Evolutionary conservation across 2,113 vertebrate species (phyloP), one percentile per base, ranked within the genome.

Genomic region (Callochromis pleurospilus): DNA sequence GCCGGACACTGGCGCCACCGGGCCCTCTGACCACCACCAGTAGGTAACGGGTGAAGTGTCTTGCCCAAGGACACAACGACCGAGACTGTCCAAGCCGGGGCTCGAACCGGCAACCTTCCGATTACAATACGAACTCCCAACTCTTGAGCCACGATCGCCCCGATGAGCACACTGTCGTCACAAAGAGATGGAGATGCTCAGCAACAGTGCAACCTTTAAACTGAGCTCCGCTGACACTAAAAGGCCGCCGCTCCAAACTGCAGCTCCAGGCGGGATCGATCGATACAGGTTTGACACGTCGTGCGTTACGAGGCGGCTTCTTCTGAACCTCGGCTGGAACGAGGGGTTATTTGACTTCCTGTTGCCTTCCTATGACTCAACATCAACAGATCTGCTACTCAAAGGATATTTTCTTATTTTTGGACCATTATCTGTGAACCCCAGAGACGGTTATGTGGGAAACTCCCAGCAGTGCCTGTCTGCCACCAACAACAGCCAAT

Each of bases 151-250:
- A 21, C 21, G 21, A 21, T 21, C 21, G 21, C 21, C 21, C 21
- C 21, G 21, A 21, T 2, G 11, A 36, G 62, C n/a, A 21, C 36
- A 0, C 1, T 14, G 36, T 40, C 4, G 0, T 13, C 36, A 24
- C n/a, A 6, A 42, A 42, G 62, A 15, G 38, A 24, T 2, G 1
- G n/a, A 70, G 19, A 42, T 70, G 65, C 11, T 42, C 38, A 0
- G 38, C 38, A 45, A 6, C 38, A 15, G 21, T 26, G 38, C 5
- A 6, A 24, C 19, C 11, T 21, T 68, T 68, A 21, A 68, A 40
- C 33, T 8, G 6, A 38, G 19, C 36, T 73, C 21, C 26, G 65
- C 3, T 15, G 7, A 6, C 36, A 15, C 65, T 70, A 9, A 70
- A 14, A 40, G 62, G 65, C 65, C 2, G 1, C 31, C 9, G 1